Conservation (phyloP, 2,888 invertebrate species). For the Leucozona laternaria region DNA sequence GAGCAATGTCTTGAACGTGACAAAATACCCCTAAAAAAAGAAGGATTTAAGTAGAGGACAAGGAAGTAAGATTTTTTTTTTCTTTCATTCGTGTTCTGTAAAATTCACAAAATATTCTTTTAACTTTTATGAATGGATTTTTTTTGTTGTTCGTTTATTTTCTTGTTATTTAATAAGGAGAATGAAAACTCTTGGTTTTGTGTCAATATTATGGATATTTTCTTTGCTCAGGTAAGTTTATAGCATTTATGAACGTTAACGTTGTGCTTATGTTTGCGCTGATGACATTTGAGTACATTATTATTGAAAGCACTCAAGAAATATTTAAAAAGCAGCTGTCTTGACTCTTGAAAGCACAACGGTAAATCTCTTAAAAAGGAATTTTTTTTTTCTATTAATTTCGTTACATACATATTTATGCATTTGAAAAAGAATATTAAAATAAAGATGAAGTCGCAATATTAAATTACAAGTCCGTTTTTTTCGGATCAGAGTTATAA, state of each 20-base stretch:
- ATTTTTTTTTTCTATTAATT: too few species aligned
- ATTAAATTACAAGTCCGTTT: too few species aligned
- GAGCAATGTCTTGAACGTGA: conserved; percentile 27
- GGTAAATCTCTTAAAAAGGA: neutral
- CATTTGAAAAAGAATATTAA: too few species aligned
- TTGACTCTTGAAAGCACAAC: neutral
- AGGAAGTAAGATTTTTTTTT: neutral
- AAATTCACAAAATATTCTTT: conserved; percentile 6
- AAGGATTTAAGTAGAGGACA: neutral
- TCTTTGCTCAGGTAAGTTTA: conserved; percentile 9
- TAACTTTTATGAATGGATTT: conserved; percentile 7
- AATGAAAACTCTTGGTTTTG: conserved; percentile 3
- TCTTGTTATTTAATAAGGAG: conserved; percentile 37
- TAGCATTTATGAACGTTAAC: neutral
- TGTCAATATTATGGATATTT: conserved; percentile 33
- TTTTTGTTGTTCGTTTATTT: conserved; percentile 6
- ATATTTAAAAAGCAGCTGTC: neutral
- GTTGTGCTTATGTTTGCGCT: neutral
- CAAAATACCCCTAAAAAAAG: conserved; percentile 8
- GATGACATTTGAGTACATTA: conserved; percentile 8
- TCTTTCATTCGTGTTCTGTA: neutral
- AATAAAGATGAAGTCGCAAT: too few species aligned
- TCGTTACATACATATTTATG: too few species aligned
- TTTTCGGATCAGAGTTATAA: too few species aligned
- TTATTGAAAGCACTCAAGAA: conserved; percentile 13